Conservation (phyloP, 2,113 vertebrate species). For the Takifugu flavidus region DNA sequence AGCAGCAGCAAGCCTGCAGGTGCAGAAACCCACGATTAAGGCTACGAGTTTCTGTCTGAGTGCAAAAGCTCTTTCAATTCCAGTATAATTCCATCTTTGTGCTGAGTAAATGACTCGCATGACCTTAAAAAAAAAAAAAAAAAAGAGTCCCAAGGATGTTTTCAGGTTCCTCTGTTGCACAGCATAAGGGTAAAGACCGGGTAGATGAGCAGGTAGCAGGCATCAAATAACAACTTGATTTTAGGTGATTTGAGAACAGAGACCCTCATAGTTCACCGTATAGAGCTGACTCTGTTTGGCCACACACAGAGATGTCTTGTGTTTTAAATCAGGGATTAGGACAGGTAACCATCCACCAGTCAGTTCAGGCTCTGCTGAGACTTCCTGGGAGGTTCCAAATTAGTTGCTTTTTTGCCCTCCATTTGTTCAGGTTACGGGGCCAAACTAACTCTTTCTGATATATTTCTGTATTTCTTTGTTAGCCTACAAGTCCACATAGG, state of each 20-base stretch:
- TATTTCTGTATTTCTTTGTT: neutral
- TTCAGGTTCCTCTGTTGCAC: neutral
- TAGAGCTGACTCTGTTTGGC: conserved; percentile 57
- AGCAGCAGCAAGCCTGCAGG: neutral
- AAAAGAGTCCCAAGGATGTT: conserved; percentile 27
- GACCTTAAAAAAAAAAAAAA: conserved; percentile 22
- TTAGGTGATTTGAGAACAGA: conserved; percentile 54
- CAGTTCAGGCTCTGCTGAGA: conserved; percentile 5
- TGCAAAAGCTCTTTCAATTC: conserved; percentile 34
- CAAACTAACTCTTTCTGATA: neutral
- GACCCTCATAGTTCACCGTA: conserved; percentile 15
- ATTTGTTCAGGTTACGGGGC: no score
- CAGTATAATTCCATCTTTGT: conserved; percentile 49
- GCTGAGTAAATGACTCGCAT: conserved; percentile 4
- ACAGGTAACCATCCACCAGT: conserved; percentile 17
- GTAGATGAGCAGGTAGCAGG: conserved; percentile 14
- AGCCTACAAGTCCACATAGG: conserved; percentile 88
- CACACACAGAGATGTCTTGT: neutral
- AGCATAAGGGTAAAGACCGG: conserved; percentile 4
- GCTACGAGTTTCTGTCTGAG: conserved; percentile 30
- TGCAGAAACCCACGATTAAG: conserved; percentile 31
- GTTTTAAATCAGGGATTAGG: conserved; percentile 17
- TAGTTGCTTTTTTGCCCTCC: no score
- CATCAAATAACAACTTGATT: conserved; percentile 50
- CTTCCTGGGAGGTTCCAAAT: neutral